A percentile compares a stretch with the other conserved stretches of the same genome.
These are phyloP conservation scores for Acropora yongei DNA, from an alignment of 64 coral and sea anemone species.

Conservation along the genomic window DNA sequence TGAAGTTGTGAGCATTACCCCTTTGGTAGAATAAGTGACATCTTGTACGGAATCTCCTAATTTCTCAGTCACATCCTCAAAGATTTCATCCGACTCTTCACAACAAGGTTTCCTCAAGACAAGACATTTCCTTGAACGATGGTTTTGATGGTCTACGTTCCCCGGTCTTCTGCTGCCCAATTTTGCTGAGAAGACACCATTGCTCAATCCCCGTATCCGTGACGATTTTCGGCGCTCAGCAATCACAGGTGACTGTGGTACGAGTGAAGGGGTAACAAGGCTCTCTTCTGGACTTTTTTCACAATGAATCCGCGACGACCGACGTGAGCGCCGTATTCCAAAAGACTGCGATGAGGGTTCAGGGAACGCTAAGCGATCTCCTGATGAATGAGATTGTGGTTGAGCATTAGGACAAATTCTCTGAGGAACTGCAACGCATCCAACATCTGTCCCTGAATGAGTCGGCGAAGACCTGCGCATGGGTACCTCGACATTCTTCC, in stretches of 20 bases:
- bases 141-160: background rate
- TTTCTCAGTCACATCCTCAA: background rate
- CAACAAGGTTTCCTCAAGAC: background rate
- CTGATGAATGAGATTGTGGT: no score
- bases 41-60: background rate
- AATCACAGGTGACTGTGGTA: background rate
- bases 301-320: background rate
- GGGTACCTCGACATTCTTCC: background rate
- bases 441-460: no score
- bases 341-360: no score
- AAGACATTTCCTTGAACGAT: background rate
- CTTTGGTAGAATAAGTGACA: background rate
- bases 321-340: no score
- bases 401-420: no score
- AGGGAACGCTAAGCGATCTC: no score
- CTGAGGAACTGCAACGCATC: no score
- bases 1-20: no score
- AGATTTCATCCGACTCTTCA: background rate
- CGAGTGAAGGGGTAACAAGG: background rate
- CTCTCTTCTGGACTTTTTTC: background rate
- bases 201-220: background rate
- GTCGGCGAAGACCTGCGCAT: no score
- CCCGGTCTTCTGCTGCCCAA: background rate
- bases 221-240: background rate
- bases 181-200: background rate